Percentiles rank a stretch among this genome's conserved stretches.
Evolutionary conservation across 2,888 invertebrate genomes (phyloP).

Genomic region (Galerucella pusilla): DNA sequence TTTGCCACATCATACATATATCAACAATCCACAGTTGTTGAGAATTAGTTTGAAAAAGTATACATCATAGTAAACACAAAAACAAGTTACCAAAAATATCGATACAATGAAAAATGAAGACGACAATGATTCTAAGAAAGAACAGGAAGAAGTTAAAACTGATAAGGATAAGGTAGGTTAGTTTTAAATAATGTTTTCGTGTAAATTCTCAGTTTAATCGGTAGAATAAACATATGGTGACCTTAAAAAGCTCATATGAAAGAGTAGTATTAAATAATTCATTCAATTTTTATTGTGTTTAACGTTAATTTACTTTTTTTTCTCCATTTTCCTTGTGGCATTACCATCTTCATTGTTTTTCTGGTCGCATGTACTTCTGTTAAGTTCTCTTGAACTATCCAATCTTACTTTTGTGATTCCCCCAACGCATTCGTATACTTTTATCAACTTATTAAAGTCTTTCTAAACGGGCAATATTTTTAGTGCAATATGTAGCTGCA

Average conservation of each 20-base stretch:
- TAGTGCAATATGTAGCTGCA: no score
- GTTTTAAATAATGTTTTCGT: conserved; percentile 9
- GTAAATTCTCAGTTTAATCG: neutral
- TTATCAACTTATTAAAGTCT: no score
- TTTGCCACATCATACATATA: conserved; percentile 18
- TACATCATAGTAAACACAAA: neutral
- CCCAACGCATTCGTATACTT: neutral
- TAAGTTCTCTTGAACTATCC: no score
- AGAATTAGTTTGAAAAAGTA: conserved; percentile 1
- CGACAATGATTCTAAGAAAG: conserved; percentile 4
- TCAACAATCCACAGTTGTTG: neutral
- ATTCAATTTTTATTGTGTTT: no score
- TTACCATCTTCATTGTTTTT: no score
- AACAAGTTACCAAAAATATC: neutral
- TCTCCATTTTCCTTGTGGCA: no score
- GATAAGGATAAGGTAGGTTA: conserved; percentile 31
- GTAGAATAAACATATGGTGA: conserved; percentile 11
- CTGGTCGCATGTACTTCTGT: neutral
- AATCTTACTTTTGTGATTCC: neutral
- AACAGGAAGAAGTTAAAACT: neutral
- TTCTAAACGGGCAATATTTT: no score
- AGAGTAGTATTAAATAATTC: neutral
- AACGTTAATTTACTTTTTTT: no score
- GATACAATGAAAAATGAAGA: conserved; percentile 16
- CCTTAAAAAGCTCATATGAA: neutral